Base-by-base conservation (phyloP, 2,888 invertebrate species). In the Syritta pipiens region DNA sequence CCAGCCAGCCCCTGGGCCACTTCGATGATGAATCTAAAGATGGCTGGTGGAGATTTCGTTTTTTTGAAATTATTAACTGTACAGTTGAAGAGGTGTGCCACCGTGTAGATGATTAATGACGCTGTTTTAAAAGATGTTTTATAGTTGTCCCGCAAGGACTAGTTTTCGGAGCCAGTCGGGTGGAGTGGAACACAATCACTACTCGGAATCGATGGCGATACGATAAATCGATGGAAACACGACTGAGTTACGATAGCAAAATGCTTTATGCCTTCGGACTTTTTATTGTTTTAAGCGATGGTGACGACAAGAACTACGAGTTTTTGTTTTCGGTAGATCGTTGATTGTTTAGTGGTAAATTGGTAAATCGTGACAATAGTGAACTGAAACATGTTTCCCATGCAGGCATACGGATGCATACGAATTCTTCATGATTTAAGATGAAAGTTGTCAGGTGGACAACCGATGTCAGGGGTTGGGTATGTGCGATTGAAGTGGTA, bases 401-500 rank as follows among this genome's bases (percentile, higher is more conserved):
- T 12, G 6, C 24, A 2, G 4, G 26, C 28, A 30, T 48, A 49
- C 53, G 48, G 30, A 14, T 20, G n/a, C 24, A 60, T 19, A 7
- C 32, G 17, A 48, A 12, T 14, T 20, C 19, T 30, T 10, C 5
- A 7, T 49, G 12, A 19, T 35, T 32, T 12, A 17, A 24, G 26
- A 71, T 53, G 71, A 77, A 77, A 77, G 76, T 65, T 71, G 71
- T 17, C 26, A 32, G 51, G 44, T 7, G 63, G 63, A 65, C 51
- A 65, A 59, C 53, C n/a, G 20, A 65, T 69, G 63, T 71, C 69
- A 77, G 63, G 65, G 71, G 69, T 63, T 69, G 63, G n/a, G 30
- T 35, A 10, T 14, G 14, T 65, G 17, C 32, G 17, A 28, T 65
- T 51, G 63, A 14, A 9, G 22, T 46, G 3, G 7, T 17, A 35